A percentile compares a stretch with the other conserved stretches of the same genome.
Conservation (phyloP, 2,888 invertebrate genomes). For the Drosophila picticornis region DNA sequence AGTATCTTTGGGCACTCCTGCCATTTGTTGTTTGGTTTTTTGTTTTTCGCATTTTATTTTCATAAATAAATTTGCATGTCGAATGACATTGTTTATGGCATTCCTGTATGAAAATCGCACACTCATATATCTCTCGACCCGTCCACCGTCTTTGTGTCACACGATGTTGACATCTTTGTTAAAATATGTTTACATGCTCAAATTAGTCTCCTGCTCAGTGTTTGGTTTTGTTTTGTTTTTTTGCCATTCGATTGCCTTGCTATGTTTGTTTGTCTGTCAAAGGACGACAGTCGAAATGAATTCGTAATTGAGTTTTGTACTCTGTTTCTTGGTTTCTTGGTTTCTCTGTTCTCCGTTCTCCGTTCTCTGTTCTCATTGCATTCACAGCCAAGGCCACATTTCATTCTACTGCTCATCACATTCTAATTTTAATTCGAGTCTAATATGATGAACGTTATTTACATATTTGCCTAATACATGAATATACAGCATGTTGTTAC, state of each 20-base stretch:
- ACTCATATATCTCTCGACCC: conserved; percentile 36
- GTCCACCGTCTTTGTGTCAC: conserved; percentile 67
- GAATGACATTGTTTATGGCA: conserved; percentile 81
- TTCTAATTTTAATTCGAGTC: conserved; percentile 51
- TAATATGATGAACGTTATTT: conserved; percentile 51
- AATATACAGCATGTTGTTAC: conserved; percentile 22
- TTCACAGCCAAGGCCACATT: conserved; percentile 16
- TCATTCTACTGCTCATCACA: conserved; percentile 20
- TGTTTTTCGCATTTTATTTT: conserved; percentile 68
- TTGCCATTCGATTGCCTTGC: conserved; percentile 31
- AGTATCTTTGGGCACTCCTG: conserved; percentile 10
- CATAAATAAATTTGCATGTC: conserved; percentile 81
- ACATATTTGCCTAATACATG: conserved; percentile 10
- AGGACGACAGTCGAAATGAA: conserved; percentile 79
- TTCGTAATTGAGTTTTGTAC: conserved; percentile 77
- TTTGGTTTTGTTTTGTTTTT: conserved; percentile 1
- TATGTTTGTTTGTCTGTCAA: conserved; percentile 42
- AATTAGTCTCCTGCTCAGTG: conserved; percentile 65
- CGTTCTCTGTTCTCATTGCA: conserved; percentile 14
- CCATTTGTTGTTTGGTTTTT: conserved; percentile 27
- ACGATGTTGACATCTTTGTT: conserved; percentile 80
- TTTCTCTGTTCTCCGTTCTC: conserved; percentile 19
- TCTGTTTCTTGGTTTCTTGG: no score
- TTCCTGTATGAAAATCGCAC: conserved; percentile 73
- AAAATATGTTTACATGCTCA: conserved; percentile 80